phyloP scores from a whole-genome alignment of 2,888 invertebrate species.

The Tachina fera region DNA sequence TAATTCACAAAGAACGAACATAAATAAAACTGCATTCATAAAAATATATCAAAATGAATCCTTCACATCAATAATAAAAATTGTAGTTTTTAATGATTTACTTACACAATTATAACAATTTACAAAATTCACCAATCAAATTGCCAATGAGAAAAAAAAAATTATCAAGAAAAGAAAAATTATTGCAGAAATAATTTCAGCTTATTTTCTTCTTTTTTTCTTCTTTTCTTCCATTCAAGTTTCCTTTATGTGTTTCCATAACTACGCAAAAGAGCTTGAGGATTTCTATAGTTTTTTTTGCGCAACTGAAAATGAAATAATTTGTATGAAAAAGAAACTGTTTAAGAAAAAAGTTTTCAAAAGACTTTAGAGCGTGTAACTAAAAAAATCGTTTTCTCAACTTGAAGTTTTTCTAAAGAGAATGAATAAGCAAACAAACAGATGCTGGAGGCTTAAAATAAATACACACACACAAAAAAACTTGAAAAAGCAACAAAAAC shows the following conservation, averaged over 20 bases:
- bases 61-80: background rate
- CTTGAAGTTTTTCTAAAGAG: constrained; percentile 9
- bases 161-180: constrained; percentile 7
- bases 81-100: background rate
- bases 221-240: background rate
- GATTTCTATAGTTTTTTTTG: constrained; percentile 27
- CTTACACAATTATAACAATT: constrained; percentile 1
- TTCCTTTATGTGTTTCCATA: constrained; percentile 47
- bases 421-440: background rate
- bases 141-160: background rate
- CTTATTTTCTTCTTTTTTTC: constrained; percentile 3
- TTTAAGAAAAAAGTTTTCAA: constrained; percentile 37
- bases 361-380: constrained; percentile 54
- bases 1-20: too few relatives aligned
- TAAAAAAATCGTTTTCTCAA: constrained; percentile 3
- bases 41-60: background rate
- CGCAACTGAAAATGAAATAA: constrained; percentile 23
- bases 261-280: constrained; percentile 55
- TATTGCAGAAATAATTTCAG: background rate
- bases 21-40: background rate
- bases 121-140: constrained; percentile 12
- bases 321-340: constrained; percentile 12
- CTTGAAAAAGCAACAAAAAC: constrained; percentile 1
- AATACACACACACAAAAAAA: background rate
- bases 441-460: constrained; percentile 5